Conservation (phyloP, 2,888 invertebrate genomes). For the Coecobrya sp. region DNA sequence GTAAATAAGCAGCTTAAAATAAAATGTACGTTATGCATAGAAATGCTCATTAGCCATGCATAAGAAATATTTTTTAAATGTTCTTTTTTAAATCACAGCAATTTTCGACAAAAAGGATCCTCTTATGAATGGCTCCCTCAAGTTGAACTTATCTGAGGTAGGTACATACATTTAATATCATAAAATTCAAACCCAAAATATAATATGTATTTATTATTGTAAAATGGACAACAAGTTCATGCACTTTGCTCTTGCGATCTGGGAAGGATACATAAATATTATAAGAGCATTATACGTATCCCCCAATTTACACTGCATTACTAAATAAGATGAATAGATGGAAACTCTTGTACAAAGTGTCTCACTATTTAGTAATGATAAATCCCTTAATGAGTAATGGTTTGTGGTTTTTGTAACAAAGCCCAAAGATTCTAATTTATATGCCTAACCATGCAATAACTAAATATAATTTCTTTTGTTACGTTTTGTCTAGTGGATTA, state of each 20-base stretch:
- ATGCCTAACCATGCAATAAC: slow-evolving; percentile 20
- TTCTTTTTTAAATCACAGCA: slow-evolving; percentile 88
- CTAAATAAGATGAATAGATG: neutral
- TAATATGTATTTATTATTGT: neutral
- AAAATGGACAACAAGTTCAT: slow-evolving; percentile 21
- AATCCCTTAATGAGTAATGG: slow-evolving; percentile 53
- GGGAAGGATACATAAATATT: neutral
- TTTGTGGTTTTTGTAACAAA: slow-evolving; percentile 51
- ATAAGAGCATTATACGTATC: neutral
- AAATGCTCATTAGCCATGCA: slow-evolving; percentile 83
- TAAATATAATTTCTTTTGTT: slow-evolving; percentile 55
- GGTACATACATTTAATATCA: neutral
- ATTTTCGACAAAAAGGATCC: slow-evolving; percentile 93
- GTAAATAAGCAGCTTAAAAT: neutral
- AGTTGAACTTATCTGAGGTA: slow-evolving; percentile 90
- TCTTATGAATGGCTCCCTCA: slow-evolving; percentile 93
- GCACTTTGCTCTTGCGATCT: neutral
- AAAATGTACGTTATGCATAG: neutral
- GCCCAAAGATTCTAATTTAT: neutral
- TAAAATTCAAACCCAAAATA: no score
- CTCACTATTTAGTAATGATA: slow-evolving; percentile 11
- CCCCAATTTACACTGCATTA: neutral
- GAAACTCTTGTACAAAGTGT: neutral
- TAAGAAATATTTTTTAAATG: slow-evolving; percentile 81
- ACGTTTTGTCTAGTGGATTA: slow-evolving; percentile 87